Percentiles rank a stretch among this genome's conserved stretches.
These are phyloP conservation scores for Mormyrops attenuatus DNA, from an alignment of 2,797 vertebrate genomes.

Conservation along the genomic window DNA sequence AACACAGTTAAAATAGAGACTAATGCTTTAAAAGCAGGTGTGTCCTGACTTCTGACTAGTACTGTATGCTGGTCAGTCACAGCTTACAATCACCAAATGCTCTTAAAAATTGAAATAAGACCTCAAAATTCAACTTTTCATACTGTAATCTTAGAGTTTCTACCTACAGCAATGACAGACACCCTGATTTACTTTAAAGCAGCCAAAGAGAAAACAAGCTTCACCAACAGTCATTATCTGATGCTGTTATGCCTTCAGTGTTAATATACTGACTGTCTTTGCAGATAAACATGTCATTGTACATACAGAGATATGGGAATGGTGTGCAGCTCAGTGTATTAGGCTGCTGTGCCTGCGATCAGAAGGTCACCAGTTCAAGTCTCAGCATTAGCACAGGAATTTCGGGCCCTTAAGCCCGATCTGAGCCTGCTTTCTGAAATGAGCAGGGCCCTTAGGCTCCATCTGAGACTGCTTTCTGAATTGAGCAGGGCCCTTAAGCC, in stretches of 20 bases:
- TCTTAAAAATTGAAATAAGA: background rate
- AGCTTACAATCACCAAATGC: background rate
- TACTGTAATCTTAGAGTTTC: background rate
- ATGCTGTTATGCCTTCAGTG: background rate
- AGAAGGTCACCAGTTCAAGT: background rate
- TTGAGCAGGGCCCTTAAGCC: too few species aligned
- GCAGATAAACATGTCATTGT: background rate
- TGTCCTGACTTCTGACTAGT: background rate
- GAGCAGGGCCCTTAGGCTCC: too few species aligned
- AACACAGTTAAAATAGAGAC: background rate
- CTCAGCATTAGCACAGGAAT: background rate
- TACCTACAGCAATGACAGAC: background rate
- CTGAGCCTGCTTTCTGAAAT: too few species aligned
- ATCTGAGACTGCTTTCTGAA: too few species aligned
- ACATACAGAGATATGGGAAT: background rate
- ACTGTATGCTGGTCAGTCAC: background rate
- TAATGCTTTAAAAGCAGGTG: background rate
- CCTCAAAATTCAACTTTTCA: background rate
- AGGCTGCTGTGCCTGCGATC: background rate
- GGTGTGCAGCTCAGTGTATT: background rate
- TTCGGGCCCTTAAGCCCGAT: background rate
- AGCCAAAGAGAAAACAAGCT: background rate
- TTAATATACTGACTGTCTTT: background rate
- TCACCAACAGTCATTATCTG: background rate
- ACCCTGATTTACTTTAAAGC: background rate